Evolutionary conservation across 2,797 vertebrate genomes (phyloP).

Genomic region (Adrianichthys oophorus): DNA sequence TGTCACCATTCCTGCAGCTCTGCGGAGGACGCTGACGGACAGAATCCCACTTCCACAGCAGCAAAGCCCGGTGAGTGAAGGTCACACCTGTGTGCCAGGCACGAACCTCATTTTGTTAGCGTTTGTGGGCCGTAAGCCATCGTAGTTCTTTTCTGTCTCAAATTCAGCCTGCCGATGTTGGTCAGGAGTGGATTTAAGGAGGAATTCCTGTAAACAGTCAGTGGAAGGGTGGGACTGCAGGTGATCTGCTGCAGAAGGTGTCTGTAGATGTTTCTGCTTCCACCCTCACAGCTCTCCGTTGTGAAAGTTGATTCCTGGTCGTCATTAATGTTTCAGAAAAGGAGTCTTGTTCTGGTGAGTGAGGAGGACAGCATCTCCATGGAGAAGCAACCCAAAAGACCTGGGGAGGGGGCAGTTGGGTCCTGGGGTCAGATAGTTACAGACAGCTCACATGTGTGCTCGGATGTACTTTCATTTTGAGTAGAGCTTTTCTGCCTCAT

Average conservation of each 20-base stretch:
- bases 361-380: conserved; percentile 21
- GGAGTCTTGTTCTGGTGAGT: conserved; percentile 54
- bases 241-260: fast-evolving
- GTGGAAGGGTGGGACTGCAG: background rate
- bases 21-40: conserved; percentile 13
- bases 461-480: too few relatives aligned
- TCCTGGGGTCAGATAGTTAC: background rate
- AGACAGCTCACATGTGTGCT: too few relatives aligned
- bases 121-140: background rate
- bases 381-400: background rate
- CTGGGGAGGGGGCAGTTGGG: background rate
- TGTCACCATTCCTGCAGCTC: conserved; percentile 10
- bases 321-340: conserved; percentile 68
- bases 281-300: background rate
- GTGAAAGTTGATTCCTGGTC: conserved; percentile 51
- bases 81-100: conserved; percentile 18
- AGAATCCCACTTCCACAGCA: background rate
- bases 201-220: background rate
- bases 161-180: background rate
- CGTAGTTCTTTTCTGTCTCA: background rate
- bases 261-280: background rate
- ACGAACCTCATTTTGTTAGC: background rate
- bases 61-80: conserved; percentile 26
- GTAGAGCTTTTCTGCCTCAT: too few relatives aligned
- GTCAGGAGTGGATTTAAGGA: background rate